Conservation (phyloP, 2,797 vertebrate species). For the Centroberyx gerrardi region DNA sequence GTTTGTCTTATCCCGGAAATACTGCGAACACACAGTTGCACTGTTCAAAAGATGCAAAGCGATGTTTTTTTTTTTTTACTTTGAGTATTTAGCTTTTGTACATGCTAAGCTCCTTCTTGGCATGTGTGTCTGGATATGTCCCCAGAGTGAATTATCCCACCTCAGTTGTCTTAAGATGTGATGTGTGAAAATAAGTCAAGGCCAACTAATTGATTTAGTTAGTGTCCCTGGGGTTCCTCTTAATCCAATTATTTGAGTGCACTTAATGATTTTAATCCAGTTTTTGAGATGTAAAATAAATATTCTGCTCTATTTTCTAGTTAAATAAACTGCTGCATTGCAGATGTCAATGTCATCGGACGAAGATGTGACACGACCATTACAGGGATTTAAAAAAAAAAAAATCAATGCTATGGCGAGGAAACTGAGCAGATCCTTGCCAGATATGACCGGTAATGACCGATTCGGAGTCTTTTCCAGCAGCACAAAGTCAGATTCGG, state of each 20-base stretch:
- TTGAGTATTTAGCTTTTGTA: slow-evolving; percentile 62
- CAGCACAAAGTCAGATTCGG: slow-evolving; percentile 20
- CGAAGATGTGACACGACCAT: slow-evolving; percentile 1
- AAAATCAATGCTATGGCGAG: slow-evolving; percentile 1
- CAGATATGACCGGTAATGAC: slow-evolving; percentile 28
- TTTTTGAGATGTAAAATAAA: slow-evolving; percentile 59
- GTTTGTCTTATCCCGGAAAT: slow-evolving; percentile 64
- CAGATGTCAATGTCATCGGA: slow-evolving; percentile 9
- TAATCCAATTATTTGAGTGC: slow-evolving; percentile 68
- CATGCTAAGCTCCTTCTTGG: slow-evolving; percentile 54
- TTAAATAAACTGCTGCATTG: slow-evolving; percentile 1
- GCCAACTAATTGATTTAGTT: slow-evolving; percentile 73
- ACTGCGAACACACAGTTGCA: slow-evolving; percentile 58
- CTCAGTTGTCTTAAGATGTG: slow-evolving; percentile 70
- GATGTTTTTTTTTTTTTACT: slow-evolving; percentile 37
- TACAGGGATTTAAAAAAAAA: slow-evolving; percentile 17
- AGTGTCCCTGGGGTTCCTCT: slow-evolving; percentile 54
- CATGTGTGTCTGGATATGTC: slow-evolving; percentile 50
- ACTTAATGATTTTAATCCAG: slow-evolving; percentile 62
- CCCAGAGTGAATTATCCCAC: slow-evolving; percentile 65
- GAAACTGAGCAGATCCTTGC: slow-evolving; percentile 19
- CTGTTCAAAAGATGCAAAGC: slow-evolving; percentile 48
- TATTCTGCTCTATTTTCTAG: slow-evolving; percentile 36
- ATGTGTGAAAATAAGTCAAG: slow-evolving; percentile 73
- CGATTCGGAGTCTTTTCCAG: not conserved